Conservation (phyloP, 2,888 invertebrate species). For the Proisotoma minuta region DNA sequence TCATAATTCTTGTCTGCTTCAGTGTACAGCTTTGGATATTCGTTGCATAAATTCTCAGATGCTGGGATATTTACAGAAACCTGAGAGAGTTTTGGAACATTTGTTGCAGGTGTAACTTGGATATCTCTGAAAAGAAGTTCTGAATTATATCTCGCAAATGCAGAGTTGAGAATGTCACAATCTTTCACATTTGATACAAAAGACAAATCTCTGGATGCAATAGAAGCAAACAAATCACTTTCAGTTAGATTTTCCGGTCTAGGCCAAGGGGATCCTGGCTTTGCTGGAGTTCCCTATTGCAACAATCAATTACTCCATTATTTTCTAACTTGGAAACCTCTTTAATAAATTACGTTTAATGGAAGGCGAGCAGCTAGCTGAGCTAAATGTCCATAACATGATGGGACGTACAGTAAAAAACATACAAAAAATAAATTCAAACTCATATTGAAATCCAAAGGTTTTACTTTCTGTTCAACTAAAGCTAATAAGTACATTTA, state of each 20-base stretch:
- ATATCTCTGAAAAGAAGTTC: conserved; percentile 30
- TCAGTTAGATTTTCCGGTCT: conserved; percentile 20
- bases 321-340: too few relatives aligned
- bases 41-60: conserved; percentile 24
- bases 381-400: conserved; percentile 23
- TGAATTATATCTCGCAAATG: conserved; percentile 35
- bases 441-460: too few relatives aligned
- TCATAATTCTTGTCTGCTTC: conserved; percentile 27
- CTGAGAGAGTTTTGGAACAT: conserved; percentile 14
- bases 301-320: too few relatives aligned
- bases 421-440: too few relatives aligned
- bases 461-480: too few relatives aligned
- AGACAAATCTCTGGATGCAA: conserved; percentile 18
- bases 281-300: conserved; percentile 30
- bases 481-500: too few relatives aligned
- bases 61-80: conserved; percentile 26
- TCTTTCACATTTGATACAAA: conserved; percentile 19
- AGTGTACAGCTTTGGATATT: conserved; percentile 31
- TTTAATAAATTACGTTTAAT: too few relatives aligned
- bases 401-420: too few relatives aligned
- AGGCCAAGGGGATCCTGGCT: conserved; percentile 43
- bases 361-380: conserved; percentile 38
- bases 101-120: conserved; percentile 9
- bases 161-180: conserved; percentile 34
- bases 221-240: conserved; percentile 9